phyloP scores from a whole-genome alignment of 2,113 vertebrate genomes.

The Ibidorhyncha struthersii region DNA sequence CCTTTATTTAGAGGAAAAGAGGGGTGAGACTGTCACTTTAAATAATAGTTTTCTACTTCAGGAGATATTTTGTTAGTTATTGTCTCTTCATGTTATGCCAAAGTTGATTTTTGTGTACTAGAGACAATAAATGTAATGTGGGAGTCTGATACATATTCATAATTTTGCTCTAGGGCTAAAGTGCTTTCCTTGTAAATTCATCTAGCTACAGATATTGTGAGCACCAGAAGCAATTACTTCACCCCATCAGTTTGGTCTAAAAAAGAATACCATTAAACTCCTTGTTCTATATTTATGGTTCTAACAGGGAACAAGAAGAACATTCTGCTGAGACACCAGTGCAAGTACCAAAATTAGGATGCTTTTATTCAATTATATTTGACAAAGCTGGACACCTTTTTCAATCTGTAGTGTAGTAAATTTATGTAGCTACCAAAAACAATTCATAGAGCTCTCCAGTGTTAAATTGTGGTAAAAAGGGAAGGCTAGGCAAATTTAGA shows the following conservation, averaged over 20 bases:
- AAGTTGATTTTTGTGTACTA: slow-evolving; percentile 58
- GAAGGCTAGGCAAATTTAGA: slow-evolving; percentile 8
- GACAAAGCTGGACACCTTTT: slow-evolving; percentile 10
- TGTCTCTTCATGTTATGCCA: slow-evolving; percentile 34
- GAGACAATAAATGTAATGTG: slow-evolving; percentile 44
- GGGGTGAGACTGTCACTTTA: slow-evolving; percentile 48
- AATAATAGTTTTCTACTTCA: slow-evolving; percentile 53
- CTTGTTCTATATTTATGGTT: slow-evolving; percentile 49
- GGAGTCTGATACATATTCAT: slow-evolving; percentile 48
- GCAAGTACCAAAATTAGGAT: slow-evolving; percentile 39
- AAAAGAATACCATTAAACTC: slow-evolving; percentile 50
- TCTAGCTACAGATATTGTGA: slow-evolving; percentile 52
- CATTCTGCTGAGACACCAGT: slow-evolving; percentile 38
- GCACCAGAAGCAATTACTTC: slow-evolving; percentile 67
- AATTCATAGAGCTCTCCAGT: not conserved
- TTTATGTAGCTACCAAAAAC: slow-evolving; percentile 40
- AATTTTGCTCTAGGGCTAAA: slow-evolving; percentile 59
- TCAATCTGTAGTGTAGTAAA: slow-evolving; percentile 33
- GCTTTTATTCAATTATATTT: slow-evolving; percentile 62
- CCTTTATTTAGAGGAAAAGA: slow-evolving; percentile 58
- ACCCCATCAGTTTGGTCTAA: slow-evolving; percentile 56
- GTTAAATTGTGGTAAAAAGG: not conserved
- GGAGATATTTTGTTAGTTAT: slow-evolving; percentile 44
- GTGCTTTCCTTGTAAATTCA: slow-evolving; percentile 58
- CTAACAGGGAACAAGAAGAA: slow-evolving; percentile 31